Conservation (phyloP, 1,140 invertebrate species). For the Portunus trituberculatus region DNA sequence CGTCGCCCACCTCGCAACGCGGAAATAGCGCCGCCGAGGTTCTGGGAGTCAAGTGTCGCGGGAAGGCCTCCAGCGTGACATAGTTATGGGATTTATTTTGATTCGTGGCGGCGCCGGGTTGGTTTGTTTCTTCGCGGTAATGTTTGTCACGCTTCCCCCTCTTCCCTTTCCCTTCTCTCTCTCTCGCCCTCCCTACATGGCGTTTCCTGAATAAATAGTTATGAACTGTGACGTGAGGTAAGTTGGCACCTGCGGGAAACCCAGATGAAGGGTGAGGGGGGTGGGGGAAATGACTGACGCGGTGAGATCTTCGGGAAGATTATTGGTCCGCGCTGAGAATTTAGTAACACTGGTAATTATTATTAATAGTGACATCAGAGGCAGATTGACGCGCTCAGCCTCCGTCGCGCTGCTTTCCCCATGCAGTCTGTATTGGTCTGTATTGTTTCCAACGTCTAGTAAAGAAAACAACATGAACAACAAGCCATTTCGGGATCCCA, state of each 20-base stretch:
- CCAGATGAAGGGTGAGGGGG: neutral
- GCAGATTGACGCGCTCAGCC: neutral
- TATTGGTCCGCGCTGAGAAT: neutral
- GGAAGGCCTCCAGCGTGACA: neutral
- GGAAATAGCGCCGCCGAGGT: neutral
- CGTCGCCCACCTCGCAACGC: neutral
- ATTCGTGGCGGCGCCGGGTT: neutral
- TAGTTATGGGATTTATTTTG: neutral
- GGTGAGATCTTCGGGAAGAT: neutral
- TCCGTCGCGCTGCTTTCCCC: neutral
- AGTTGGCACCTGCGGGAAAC: neutral
- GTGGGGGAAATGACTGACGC: neutral
- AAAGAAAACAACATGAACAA: neutral
- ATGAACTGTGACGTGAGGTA: neutral
- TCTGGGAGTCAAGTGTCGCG: neutral
- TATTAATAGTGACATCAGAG: neutral
- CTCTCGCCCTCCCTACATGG: neutral
- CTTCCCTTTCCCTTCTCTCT: neutral
- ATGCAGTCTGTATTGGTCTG: neutral
- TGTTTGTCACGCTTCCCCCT: neutral
- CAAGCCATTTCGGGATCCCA: neutral
- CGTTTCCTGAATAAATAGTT: neutral
- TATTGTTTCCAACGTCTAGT: neutral
- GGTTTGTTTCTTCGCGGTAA: conserved; percentile 10
- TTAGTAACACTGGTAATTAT: neutral